These are phyloP conservation scores for Metopolophium dirhodum DNA, from an alignment of 1,140 invertebrate genomes.

Conservation along the genomic window DNA sequence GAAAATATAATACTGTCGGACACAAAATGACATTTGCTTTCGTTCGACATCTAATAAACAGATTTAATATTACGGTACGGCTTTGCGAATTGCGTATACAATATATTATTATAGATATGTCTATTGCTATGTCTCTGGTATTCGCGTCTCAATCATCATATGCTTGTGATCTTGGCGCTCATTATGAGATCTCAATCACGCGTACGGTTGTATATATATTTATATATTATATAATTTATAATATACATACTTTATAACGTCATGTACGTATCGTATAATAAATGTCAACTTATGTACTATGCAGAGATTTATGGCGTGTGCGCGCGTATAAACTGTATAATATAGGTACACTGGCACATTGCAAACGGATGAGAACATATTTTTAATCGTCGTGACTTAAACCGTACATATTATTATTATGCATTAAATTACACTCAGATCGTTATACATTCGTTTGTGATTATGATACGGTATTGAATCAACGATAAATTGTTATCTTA, in stretches of 20 bases:
- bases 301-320: background rate
- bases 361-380: background rate
- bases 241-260: background rate
- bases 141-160: background rate
- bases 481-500: background rate
- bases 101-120: too few species aligned
- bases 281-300: background rate
- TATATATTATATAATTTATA: background rate
- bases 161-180: background rate
- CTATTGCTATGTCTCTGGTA: background rate
- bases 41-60: background rate
- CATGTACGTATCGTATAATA: background rate
- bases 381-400: background rate
- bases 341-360: too few species aligned
- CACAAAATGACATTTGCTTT: background rate
- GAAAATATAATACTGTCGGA: background rate
- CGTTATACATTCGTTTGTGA: background rate
- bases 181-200: background rate
- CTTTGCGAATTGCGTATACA: background rate
- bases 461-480: background rate
- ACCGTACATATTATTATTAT: background rate
- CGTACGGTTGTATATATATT: background rate
- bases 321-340: too few species aligned
- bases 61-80: background rate
- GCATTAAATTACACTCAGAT: background rate